Evolutionary conservation across 2,888 invertebrate species (phyloP).

Genomic region (Eupithecia abbreviata): DNA sequence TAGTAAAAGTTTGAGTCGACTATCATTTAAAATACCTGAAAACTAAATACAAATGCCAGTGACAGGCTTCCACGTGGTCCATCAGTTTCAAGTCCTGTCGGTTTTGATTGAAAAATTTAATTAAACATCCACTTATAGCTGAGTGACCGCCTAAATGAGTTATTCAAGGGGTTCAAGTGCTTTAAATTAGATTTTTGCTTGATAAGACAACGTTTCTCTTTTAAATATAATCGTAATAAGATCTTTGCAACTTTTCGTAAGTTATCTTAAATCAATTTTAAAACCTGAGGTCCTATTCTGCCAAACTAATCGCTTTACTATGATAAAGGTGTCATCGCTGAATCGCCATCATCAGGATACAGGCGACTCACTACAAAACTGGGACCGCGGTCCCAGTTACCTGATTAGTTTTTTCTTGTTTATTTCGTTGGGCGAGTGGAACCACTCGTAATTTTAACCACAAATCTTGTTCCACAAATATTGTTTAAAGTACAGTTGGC

Average conservation of each 20-base stretch:
- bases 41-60: background rate
- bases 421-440: no score
- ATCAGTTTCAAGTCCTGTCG: conserved; percentile 10
- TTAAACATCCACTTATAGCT: conserved; percentile 13
- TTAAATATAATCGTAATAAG: conserved; percentile 5
- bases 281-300: background rate
- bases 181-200: conserved; percentile 21
- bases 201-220: conserved; percentile 1
- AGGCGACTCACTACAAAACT: no score
- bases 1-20: background rate
- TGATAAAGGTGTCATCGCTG: no score
- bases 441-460: no score
- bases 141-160: conserved; percentile 11
- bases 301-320: no score
- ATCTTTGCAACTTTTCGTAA: conserved; percentile 6
- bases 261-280: conserved; percentile 3
- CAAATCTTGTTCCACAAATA: no score
- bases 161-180: conserved; percentile 14
- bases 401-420: no score
- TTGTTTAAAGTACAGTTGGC: no score
- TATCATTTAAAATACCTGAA: background rate
- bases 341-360: no score
- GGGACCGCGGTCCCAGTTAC: no score
- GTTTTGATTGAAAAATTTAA: conserved; percentile 23
- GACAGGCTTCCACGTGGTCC: background rate